These are phyloP conservation scores for Dolichopus griseipennis DNA, from an alignment of 2,888 invertebrate genomes.

Conservation along the genomic window DNA sequence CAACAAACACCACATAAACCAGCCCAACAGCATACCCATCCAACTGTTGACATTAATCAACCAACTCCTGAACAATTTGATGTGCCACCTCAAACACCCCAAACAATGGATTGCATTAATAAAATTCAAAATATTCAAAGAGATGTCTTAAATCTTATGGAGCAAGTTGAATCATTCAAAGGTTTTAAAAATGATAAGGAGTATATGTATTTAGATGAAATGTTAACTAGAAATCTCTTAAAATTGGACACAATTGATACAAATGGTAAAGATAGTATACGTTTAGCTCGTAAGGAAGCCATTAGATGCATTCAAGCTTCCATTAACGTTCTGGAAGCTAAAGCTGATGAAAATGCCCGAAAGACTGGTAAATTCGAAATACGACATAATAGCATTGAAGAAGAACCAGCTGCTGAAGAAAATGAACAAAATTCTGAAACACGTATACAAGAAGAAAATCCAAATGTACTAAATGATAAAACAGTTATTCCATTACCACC, in stretches of 20 bases:
- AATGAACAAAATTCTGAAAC: not conserved
- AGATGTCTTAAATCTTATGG: constrained; percentile 69
- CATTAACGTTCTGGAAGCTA: constrained; percentile 73
- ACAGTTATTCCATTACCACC: constrained; percentile 15
- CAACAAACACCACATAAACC: constrained; percentile 24
- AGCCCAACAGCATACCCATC: constrained; percentile 10
- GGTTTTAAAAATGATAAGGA: constrained; percentile 60
- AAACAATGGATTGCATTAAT: constrained; percentile 59
- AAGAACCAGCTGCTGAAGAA: not conserved
- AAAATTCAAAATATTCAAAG: constrained; percentile 71
- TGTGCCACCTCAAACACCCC: constrained; percentile 40
- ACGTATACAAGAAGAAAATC: not conserved
- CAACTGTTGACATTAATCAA: constrained; percentile 23
- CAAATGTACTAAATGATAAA: not conserved
- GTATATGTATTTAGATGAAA: constrained; percentile 85
- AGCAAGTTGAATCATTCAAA: constrained; percentile 62
- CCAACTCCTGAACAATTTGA: constrained; percentile 26
- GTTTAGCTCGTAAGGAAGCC: constrained; percentile 76
- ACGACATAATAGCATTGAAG: constrained; percentile 5
- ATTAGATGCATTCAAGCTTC: constrained; percentile 82
- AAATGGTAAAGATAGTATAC: constrained; percentile 81
- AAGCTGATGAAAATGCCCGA: constrained; percentile 49
- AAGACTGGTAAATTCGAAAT: not conserved
- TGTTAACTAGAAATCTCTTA: constrained; percentile 86
- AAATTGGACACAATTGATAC: constrained; percentile 88